Conservation (phyloP, 2,888 invertebrate species). For the Cheilosia grossa region DNA sequence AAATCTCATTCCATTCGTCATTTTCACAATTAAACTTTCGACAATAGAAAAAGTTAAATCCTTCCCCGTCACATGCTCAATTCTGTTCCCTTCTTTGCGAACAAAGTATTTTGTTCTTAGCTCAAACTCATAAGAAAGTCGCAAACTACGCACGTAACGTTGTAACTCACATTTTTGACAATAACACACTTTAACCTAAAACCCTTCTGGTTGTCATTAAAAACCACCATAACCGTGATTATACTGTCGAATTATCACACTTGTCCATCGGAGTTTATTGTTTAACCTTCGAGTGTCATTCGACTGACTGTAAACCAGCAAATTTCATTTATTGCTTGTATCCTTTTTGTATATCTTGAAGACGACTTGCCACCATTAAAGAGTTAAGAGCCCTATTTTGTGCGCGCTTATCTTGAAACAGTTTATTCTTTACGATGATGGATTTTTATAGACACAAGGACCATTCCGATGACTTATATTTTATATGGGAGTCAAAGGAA, state of each 20-base stretch:
- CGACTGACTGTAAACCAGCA: slow-evolving; percentile 12
- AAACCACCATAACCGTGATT: slow-evolving; percentile 8
- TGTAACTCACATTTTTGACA: not conserved
- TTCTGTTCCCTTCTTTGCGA: too few relatives aligned
- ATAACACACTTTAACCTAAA: not conserved
- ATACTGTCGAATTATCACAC: slow-evolving; percentile 37
- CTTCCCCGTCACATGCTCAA: not conserved
- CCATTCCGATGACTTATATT: slow-evolving; percentile 15
- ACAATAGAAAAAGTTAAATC: too few relatives aligned
- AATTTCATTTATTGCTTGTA: slow-evolving; percentile 25
- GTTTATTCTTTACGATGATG: slow-evolving; percentile 35
- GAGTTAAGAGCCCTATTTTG: slow-evolving; percentile 34
- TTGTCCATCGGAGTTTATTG: slow-evolving; percentile 33
- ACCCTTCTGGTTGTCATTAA: not conserved
- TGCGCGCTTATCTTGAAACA: slow-evolving; percentile 27
- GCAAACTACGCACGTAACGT: not conserved
- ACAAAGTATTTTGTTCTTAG: not conserved
- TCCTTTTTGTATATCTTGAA: slow-evolving; percentile 3
- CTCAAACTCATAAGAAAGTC: not conserved
- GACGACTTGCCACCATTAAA: slow-evolving; percentile 25
- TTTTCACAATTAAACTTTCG: too few relatives aligned
- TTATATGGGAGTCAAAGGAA: not conserved
- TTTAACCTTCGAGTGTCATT: slow-evolving; percentile 30
- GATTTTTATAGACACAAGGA: slow-evolving; percentile 44
- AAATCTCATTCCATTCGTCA: too few relatives aligned